These are phyloP conservation scores for Ceuthmochares aereus DNA, from an alignment of 2,113 vertebrate genomes.

Conservation along the genomic window DNA sequence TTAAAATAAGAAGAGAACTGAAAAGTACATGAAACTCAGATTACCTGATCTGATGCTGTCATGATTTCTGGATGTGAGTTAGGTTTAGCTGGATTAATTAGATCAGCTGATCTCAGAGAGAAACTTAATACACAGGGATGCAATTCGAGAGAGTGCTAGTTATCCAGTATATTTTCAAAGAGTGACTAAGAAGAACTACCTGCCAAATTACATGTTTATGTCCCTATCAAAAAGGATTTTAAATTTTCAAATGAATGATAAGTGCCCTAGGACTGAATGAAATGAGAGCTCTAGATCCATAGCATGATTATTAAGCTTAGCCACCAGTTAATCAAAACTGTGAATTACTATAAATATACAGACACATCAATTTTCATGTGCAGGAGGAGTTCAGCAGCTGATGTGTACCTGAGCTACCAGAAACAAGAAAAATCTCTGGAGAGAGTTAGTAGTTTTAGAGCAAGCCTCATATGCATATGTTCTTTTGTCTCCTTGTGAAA, in stretches of 20 bases:
- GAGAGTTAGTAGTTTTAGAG: not conserved
- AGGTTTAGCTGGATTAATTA: not conserved
- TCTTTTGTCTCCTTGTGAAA: not conserved
- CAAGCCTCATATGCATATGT: not conserved
- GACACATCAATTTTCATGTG: not conserved
- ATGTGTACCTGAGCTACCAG: not conserved
- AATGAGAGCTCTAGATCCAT: not conserved
- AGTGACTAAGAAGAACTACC: not conserved
- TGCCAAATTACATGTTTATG: not conserved
- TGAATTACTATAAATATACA: not conserved
- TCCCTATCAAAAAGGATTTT: not conserved
- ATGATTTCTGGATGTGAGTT: not conserved
- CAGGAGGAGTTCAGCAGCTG: not conserved
- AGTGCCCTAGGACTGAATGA: not conserved
- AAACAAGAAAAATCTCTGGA: not conserved
- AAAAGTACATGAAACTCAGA: not conserved
- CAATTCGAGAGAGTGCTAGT: not conserved
- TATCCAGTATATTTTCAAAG: not conserved
- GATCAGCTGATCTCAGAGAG: not conserved
- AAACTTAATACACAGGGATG: not conserved
- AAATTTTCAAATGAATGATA: not conserved
- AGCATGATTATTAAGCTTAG: not conserved
- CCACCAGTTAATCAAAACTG: not conserved
- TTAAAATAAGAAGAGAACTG: not conserved
- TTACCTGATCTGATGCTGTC: not conserved